A percentile compares a stretch with the other conserved stretches of the same genome.
Evolutionary conservation across 1,140 invertebrate species (phyloP).

Genomic region (Himalopsyche phryganea): DNA sequence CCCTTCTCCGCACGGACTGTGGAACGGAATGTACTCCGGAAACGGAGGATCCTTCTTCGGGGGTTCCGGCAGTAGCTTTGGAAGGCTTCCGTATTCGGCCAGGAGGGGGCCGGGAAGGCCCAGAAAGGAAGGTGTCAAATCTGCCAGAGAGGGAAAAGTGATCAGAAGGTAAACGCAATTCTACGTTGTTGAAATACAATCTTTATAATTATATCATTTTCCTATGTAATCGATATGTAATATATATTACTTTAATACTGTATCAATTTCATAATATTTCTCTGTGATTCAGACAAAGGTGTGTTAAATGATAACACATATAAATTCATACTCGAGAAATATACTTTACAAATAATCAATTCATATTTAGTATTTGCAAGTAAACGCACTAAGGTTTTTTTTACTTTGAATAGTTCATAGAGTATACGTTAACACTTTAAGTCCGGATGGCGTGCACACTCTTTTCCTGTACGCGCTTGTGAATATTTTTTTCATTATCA

Average conservation of each 20-base stretch:
- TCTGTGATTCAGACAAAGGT: no score
- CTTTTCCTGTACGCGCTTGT: no score
- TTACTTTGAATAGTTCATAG: no score
- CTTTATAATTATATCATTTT: neutral
- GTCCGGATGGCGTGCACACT: no score
- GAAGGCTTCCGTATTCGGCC: constrained; percentile 58
- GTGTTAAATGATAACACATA: no score
- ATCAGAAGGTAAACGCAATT: constrained; percentile 41
- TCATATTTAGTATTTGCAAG: no score
- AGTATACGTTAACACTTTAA: no score
- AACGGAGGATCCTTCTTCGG: constrained; percentile 43
- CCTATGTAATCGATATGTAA: neutral
- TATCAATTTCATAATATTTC: neutral
- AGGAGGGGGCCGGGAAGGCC: constrained; percentile 68
- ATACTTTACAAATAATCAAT: no score
- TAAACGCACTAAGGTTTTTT: no score
- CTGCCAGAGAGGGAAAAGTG: constrained; percentile 46
- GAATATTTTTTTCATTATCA: no score
- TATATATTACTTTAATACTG: neutral
- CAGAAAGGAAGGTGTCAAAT: constrained; percentile 61
- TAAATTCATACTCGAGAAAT: no score
- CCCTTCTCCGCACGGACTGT: constrained; percentile 37
- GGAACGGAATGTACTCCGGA: constrained; percentile 42
- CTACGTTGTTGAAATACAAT: neutral
- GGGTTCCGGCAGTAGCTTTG: constrained; percentile 37